These are phyloP conservation scores for Drosophila kokeensis DNA, from an alignment of 2,888 invertebrate species.

Conservation along the genomic window DNA sequence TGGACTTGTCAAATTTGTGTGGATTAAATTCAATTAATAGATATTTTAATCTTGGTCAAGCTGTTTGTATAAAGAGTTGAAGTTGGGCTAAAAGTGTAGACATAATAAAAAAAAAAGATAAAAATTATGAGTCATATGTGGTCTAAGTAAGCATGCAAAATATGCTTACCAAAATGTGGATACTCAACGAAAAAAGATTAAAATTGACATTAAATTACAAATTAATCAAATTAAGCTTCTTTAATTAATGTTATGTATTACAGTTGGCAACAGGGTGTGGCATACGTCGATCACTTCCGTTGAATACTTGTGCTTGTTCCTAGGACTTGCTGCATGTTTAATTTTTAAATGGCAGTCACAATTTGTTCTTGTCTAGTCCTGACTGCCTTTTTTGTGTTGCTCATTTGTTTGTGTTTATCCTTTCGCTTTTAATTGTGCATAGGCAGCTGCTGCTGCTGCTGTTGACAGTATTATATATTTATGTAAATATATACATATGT, in stretches of 20 bases:
- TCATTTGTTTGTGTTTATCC: conserved; percentile 67
- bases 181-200: neutral
- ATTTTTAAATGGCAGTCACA: conserved; percentile 60
- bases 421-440: conserved; percentile 72
- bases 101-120: no score
- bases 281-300: neutral
- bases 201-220: neutral
- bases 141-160: neutral
- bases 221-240: fast-evolving
- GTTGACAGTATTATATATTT: conserved; percentile 35
- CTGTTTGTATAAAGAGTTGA: neutral
- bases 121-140: no score
- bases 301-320: neutral
- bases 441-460: conserved; percentile 40
- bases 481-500: neutral
- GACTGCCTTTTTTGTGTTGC: conserved; percentile 61
- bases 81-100: neutral
- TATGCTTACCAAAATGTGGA: no score
- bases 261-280: neutral
- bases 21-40: neutral
- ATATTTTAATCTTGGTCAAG: neutral
- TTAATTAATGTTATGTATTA: neutral
- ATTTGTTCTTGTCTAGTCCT: conserved; percentile 44
- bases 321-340: conserved; percentile 41
- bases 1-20: neutral